Base-by-base conservation (phyloP, 1,140 invertebrate species). In the Drusus annulatus region DNA sequence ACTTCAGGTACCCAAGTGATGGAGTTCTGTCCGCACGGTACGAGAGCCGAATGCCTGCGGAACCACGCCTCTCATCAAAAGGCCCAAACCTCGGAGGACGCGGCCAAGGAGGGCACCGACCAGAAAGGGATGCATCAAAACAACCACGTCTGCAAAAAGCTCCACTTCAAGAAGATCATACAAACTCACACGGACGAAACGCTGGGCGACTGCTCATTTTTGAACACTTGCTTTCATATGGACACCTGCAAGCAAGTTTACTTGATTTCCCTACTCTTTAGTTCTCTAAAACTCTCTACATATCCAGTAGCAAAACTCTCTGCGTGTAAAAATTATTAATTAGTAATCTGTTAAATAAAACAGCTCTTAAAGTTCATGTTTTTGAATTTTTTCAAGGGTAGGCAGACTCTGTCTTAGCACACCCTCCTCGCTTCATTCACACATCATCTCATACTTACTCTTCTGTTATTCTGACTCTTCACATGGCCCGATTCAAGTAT, bases 141-240 rank as follows among this genome's bases (percentile, higher is more conserved):
- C 25, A 58, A 54, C 2, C 85, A 86, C 73, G 60, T 65, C 15
- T 99, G 98, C 89, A 94, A 94, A 79, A 97, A 98, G 86, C 90
- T 99, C 25, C 98, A 99, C 88, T 99, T 99, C 86, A 96, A 96
- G 85, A 99, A 99, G 91, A 99, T 99, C 78, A 98, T 99, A 81
- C 97, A 99, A 87, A 93, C 94, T 80, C 98, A 99, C 87, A 99
- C 98, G 0, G 98, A 99, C 87, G 98, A 99, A 88, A 93, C 96
- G 0, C 90, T 99, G 6, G 98, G 98, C 0, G 98, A 99, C 87
- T 99, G 98, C 87, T 99, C 97, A 56, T 99, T 99, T 88, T 91
- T 99, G 0, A 99, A 99, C 86, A 99, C 98, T 0, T 99, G 98
- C 87, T 99, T 99, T 86, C 98, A 99, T 86, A 99, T 99, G 98